Conservation (phyloP, 2,113 vertebrate species). For the Agelaius tricolor region DNA sequence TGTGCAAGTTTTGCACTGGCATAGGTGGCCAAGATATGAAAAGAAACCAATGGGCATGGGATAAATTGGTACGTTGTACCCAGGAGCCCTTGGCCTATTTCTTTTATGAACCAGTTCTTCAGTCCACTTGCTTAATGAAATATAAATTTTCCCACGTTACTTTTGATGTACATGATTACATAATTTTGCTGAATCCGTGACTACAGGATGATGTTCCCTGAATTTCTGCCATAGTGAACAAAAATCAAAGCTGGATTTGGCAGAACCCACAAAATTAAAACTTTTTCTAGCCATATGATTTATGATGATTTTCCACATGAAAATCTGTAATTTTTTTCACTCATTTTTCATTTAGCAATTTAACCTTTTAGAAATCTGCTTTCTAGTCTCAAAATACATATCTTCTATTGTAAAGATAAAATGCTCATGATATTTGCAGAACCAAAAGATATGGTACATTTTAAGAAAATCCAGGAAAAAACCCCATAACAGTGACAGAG, state of each 20-base stretch:
- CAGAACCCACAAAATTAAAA: background rate
- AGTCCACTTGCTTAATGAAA: background rate
- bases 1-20: background rate
- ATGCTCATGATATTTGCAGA: background rate
- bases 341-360: background rate
- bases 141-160: background rate
- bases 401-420: background rate
- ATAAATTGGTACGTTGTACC: background rate
- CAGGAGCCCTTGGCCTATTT: background rate
- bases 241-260: background rate
- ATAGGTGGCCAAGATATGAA: background rate
- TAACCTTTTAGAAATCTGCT: background rate
- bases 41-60: background rate
- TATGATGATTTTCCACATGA: background rate
- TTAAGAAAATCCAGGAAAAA: background rate
- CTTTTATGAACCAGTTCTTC: background rate
- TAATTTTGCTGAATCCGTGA: background rate
- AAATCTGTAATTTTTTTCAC: background rate
- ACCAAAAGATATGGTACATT: background rate
- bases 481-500: accelerated
- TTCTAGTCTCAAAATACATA: background rate
- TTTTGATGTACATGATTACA: background rate
- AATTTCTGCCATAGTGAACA: background rate
- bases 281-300: background rate
- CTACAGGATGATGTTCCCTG: background rate